Evolutionary conservation across 2,888 invertebrate species (phyloP), one percentile per base, ranked within the genome.

Genomic region (Enchytraeus crypticus): DNA sequence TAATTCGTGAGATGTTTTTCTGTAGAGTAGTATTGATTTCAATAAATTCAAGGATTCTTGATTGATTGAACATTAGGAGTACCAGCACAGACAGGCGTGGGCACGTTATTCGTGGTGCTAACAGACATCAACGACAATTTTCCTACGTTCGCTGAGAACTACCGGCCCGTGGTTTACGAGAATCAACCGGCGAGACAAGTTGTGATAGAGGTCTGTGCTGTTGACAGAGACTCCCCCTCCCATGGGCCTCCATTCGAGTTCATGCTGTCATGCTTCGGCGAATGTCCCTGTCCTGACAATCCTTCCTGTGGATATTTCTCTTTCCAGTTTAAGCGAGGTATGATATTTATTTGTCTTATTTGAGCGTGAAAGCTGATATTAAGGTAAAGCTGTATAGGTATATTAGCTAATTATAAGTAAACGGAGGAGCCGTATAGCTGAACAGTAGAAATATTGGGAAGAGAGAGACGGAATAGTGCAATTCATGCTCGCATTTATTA

Each of bases 61-160:
- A n/a, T n/a, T 38, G 8, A 38, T 38, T 38, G 8, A 14, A 38
- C 18, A 8, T 21, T 38, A 64, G 64, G 64, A n/a, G 21, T 30
- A 14, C 75, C 76, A 3, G 66, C 70, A 26, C 68, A 70, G 64
- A 73, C 72, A 80, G 85, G 95, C 4, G 93, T 93, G 62, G 95
- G 93, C 57, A 93, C 93, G 66, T 90, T 95, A 51, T 91, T 91
- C 47, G 93, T 96, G 82, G 84, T 89, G 75, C 83, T 98, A 64
- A 85, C 90, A 64, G 97, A 97, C 79, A 91, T 95, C 51, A 97
- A 97, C 82, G 96, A 97, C 84, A 96, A 96, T 83, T 91, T 91
- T 79, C 96, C 96, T 4, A 88, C 89, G 74, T 95, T 96, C 79
- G 90, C 69, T 1, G 59, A 71, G 27, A 67, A 72, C 30, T 95